These are phyloP conservation scores for Mormoops blainvillei DNA, from an alignment of 2,113 vertebrate genomes.

Conservation along the genomic window DNA sequence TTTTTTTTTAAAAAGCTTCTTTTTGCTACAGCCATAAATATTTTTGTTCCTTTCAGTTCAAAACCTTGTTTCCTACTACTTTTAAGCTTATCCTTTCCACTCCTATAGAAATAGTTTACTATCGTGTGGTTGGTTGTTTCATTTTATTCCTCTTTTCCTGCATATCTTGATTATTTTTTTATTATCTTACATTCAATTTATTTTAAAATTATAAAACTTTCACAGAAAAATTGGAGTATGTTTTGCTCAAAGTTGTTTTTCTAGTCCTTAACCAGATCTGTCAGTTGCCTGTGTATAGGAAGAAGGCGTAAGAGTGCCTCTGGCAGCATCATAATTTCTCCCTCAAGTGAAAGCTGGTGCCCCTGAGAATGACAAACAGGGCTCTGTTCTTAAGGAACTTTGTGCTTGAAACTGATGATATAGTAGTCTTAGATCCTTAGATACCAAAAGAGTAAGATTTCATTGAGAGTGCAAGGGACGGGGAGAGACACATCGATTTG, in stretches of 20 bases:
- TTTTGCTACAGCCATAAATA: not conserved
- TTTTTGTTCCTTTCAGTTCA: conserved; percentile 16
- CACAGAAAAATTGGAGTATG: not conserved
- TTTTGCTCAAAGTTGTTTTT: conserved; percentile 18
- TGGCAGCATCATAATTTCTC: not conserved
- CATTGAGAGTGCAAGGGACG: not conserved
- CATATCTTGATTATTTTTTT: not conserved
- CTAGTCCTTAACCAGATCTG: not conserved
- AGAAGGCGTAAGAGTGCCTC: not conserved
- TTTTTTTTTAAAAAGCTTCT: not conserved
- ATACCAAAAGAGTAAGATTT: not conserved
- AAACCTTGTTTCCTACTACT: not conserved
- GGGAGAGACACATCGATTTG: too few species aligned
- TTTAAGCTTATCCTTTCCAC: not conserved
- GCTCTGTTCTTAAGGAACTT: not conserved
- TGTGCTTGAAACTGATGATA: conserved; percentile 5
- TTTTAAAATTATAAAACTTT: not conserved
- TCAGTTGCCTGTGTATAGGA: not conserved
- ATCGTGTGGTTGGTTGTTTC: not conserved
- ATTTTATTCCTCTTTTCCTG: conserved; percentile 16
- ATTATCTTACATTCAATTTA: not conserved
- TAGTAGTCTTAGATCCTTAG: not conserved
- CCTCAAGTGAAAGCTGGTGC: not conserved
- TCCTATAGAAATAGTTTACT: not conserved
- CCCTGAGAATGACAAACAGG: not conserved